Conservation (phyloP, 2,113 vertebrate species). For the Myxocyprinus asiaticus region DNA sequence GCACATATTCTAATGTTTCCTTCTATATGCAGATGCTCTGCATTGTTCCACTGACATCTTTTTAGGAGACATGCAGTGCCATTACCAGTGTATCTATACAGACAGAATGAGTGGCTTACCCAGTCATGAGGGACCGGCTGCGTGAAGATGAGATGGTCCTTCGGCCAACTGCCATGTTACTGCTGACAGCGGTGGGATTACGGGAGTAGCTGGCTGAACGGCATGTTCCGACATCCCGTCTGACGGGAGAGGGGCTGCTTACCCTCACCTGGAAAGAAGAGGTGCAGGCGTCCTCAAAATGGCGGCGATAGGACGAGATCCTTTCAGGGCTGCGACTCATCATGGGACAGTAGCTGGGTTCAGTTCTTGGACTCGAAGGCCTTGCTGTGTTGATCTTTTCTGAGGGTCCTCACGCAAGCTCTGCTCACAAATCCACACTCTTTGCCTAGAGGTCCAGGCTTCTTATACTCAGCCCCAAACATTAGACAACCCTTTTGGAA, state of each 20-base stretch:
- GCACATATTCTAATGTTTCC: not conserved
- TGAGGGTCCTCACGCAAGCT: not conserved
- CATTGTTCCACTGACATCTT: not conserved
- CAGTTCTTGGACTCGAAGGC: not conserved
- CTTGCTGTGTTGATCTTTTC: not conserved
- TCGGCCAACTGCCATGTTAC: conserved; percentile 60
- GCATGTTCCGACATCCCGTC: conserved; percentile 61
- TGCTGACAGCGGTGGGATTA: conserved; percentile 51
- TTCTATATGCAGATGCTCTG: not conserved
- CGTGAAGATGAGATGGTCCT: conserved; percentile 67
- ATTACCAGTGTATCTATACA: not conserved
- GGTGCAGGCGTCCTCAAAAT: conserved; percentile 73
- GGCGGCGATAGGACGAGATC: conserved; percentile 76
- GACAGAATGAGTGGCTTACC: conserved; percentile 61
- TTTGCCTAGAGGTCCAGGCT: not conserved
- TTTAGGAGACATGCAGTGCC: not conserved
- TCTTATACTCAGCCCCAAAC: conserved; percentile 50
- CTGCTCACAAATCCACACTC: conserved; percentile 3
- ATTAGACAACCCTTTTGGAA: conserved; percentile 71
- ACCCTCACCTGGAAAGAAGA: conserved; percentile 71
- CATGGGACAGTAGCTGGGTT: conserved; percentile 29
- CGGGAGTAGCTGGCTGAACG: conserved; percentile 64
- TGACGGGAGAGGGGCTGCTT: conserved; percentile 72
- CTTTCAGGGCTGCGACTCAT: conserved; percentile 76
- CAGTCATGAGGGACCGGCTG: conserved; percentile 61